Percentiles rank a stretch among this genome's conserved stretches.
Conservation (phyloP, 2,797 vertebrate genomes). For the Xenops minutus region DNA sequence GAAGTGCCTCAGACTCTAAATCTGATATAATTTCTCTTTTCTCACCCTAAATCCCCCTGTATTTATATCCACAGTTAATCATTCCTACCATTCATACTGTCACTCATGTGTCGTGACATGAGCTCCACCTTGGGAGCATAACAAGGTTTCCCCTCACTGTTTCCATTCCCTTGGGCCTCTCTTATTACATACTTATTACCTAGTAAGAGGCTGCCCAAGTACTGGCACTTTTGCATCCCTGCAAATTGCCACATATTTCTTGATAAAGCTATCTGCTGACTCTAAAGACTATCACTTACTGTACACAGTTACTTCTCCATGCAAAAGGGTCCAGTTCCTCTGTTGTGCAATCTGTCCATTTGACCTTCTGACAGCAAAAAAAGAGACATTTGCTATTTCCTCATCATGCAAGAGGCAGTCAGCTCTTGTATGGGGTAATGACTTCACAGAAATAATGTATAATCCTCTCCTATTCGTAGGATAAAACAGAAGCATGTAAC, state of each 20-base stretch:
- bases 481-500: not conserved
- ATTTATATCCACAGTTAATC: not conserved
- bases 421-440: not conserved
- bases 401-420: not conserved
- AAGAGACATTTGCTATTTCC: not conserved
- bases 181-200: not conserved
- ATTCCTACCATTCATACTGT: not conserved
- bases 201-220: not conserved
- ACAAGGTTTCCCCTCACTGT: not conserved
- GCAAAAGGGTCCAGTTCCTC: slow-evolving; percentile 10
- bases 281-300: not conserved
- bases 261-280: not conserved
- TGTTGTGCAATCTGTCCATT: slow-evolving; percentile 36
- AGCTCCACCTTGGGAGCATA: not conserved
- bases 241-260: not conserved
- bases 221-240: not conserved
- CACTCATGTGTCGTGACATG: accelerated
- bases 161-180: not conserved
- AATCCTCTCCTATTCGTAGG: not conserved
- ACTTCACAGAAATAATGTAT: not conserved
- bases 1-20: not conserved
- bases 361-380: not conserved
- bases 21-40: not conserved
- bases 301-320: not conserved
- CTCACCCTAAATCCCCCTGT: not conserved